Conservation (phyloP, 2,888 invertebrate genomes). For the Stenurella melanura region DNA sequence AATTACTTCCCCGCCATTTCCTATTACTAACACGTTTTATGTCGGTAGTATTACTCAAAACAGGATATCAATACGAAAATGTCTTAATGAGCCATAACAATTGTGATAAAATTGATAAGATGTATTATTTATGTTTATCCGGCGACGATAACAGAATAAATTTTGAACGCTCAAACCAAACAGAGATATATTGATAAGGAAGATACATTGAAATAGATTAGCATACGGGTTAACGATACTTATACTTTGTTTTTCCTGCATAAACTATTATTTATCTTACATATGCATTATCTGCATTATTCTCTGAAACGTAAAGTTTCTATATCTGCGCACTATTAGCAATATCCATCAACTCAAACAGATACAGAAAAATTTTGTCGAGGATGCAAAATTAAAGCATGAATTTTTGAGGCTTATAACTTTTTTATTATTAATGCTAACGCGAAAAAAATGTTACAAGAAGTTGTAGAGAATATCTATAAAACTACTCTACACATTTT, state of each 20-base stretch:
- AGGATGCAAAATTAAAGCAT: too few relatives aligned
- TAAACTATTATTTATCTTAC: too few relatives aligned
- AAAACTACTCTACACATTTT: too few relatives aligned
- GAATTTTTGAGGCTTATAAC: too few relatives aligned
- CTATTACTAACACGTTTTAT: constrained; percentile 35
- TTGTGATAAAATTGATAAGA: constrained; percentile 17
- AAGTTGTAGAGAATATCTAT: too few relatives aligned
- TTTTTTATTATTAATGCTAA: too few relatives aligned
- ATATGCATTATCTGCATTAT: too few relatives aligned
- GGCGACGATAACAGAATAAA: constrained; percentile 8
- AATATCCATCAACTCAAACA: too few relatives aligned
- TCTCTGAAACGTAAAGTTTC: too few relatives aligned
- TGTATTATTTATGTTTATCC: constrained; percentile 17
- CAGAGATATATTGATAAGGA: background rate
- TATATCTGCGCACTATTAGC: too few relatives aligned
- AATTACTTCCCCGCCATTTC: constrained; percentile 35
- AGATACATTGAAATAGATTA: background rate
- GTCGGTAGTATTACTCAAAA: constrained; percentile 21
- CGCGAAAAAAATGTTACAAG: too few relatives aligned
- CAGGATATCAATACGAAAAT: constrained; percentile 27
- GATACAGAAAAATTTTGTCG: too few relatives aligned
- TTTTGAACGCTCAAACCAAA: constrained; percentile 1
- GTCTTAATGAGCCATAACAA: constrained; percentile 22
- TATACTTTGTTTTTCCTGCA: background rate
- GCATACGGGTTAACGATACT: background rate